Evolutionary conservation across 2,888 invertebrate species (phyloP), one percentile per base, ranked within the genome.

Genomic region (Cerceris rybyensis): DNA sequence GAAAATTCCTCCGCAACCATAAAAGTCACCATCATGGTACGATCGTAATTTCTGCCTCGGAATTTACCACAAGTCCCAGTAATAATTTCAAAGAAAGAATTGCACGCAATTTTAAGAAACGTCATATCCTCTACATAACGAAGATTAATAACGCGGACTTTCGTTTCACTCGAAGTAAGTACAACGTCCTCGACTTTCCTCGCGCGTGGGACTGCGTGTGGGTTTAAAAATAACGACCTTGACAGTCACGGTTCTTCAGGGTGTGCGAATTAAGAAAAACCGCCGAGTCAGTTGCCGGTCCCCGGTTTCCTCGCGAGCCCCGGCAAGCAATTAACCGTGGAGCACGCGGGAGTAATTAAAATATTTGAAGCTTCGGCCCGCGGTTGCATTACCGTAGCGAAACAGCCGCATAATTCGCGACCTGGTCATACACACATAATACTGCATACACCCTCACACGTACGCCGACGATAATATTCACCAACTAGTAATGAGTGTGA

Each of bases 281-380:
- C 41, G 49, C 5, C 14, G 1, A 75, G 76, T 80, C 72, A 61
- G 41, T 61, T 28, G 28, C 54, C 41, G 8, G 43, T 49, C 61
- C 14, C 66, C 64, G 59, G 41, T 16, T 7, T 7, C 17, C 28
- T 60, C 39, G 42, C 50, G 55, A 13, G 55, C 41, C 11, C 14
- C 52, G 46, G 13, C 28, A 39, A 77, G 81, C 79, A 86, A 88
- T 88, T 87, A 88, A 87, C 79, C 70, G 63, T 69, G 79, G 70
- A 66, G 55, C 52, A 74, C 60, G 67, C 54, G 52, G 50, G 74
- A 81, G 86, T 88, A 88, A 88, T 88, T 88, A 88, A 88, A 88
- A 88, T 88, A 85, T 88, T 88, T 82, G 70, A 80, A 77, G 72
- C 64, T 58, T 28, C 57, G 16, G n/a, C 13, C 59, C 61, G 65